Evolutionary conservation across 2,797 vertebrate genomes (phyloP), one percentile per base, ranked within the genome.

Genomic region (Paguma larvata): DNA sequence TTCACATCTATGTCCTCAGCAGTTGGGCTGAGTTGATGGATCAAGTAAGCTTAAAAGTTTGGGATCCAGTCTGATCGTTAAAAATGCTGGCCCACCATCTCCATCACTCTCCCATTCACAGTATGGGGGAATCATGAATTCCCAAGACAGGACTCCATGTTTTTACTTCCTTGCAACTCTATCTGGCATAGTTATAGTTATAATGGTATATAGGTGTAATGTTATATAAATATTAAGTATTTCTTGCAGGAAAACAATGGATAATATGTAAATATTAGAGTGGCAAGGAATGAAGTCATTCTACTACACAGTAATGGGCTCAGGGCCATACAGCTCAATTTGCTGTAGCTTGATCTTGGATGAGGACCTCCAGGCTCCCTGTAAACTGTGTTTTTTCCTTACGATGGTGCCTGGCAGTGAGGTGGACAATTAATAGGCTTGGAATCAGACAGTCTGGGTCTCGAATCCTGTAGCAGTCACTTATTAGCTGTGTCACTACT

Each of bases 271-370:
- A 30, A 48, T 56, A 65, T 72, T 67, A 59, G 27, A 34, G 16
- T 12, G 12, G 13, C 3, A 67, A 41, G 34, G 89, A 56, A 1
- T 46, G 23, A 68, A 72, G 0, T 1, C 16, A 21, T 63, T 27
- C 5, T 32, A 12, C 4, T 2, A 4, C 16, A 30, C 3, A 6
- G 65, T 19, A 48, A 15, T 0, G 8, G 32, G 10, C 25, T 46
- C 12, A 44, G 46, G 21, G 18, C 14, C 32, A 9, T 18, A 0
- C 5, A 27, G 4, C 15, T 48, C 73, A 32, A 3, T n/a, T n/a
- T 53, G 8, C 18, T 63, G 6, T 9, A 21, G 11, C 30, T 53
- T 9, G 32, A 30, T 46, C 16, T 34, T 86, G 8, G 27, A 12
- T 48, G 18, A 63, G 5, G 1, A 10, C 72, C 8, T 62, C 2